phyloP scores from a whole-genome alignment of 2,797 vertebrate species.

The Fundulus diaphanus region DNA sequence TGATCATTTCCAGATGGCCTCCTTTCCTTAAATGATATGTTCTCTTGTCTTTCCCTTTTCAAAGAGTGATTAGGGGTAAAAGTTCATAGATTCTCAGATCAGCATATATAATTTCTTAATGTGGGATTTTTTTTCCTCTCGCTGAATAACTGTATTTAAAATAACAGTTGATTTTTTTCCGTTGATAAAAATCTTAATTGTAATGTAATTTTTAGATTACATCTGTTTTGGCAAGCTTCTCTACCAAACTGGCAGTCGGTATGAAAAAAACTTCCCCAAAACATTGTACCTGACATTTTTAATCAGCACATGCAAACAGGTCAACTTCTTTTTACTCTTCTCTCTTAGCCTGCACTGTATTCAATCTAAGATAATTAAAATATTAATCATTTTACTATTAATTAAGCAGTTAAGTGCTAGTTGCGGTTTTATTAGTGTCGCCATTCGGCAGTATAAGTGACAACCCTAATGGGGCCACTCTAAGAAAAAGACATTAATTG shows the following conservation, averaged over 20 bases:
- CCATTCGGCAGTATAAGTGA: slow-evolving; percentile 88
- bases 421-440: slow-evolving; percentile 82
- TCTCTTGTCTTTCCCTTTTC: neutral
- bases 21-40: neutral
- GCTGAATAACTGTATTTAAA: too few relatives aligned
- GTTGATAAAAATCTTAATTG: neutral
- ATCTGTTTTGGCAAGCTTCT: slow-evolving; percentile 9
- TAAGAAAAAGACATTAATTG: slow-evolving; percentile 86
- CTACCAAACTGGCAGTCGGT: slow-evolving; percentile 3
- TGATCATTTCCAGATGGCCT: neutral
- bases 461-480: slow-evolving; percentile 88
- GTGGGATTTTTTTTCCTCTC: too few relatives aligned
- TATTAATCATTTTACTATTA: slow-evolving; percentile 90
- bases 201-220: too few relatives aligned
- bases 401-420: slow-evolving; percentile 86
- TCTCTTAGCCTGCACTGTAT: slow-evolving; percentile 54
- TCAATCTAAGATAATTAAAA: slow-evolving; percentile 84
- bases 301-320: slow-evolving; percentile 20
- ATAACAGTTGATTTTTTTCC: neutral
- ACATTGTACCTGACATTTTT: slow-evolving; percentile 42
- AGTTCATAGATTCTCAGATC: neutral
- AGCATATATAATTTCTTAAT: neutral
- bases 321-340: slow-evolving; percentile 32
- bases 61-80: neutral
- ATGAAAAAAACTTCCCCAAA: slow-evolving; percentile 25